Percentiles rank a stretch among this genome's conserved stretches.
phyloP scores from a whole-genome alignment of 2,888 invertebrate genomes.

The Oligia latruncula region DNA sequence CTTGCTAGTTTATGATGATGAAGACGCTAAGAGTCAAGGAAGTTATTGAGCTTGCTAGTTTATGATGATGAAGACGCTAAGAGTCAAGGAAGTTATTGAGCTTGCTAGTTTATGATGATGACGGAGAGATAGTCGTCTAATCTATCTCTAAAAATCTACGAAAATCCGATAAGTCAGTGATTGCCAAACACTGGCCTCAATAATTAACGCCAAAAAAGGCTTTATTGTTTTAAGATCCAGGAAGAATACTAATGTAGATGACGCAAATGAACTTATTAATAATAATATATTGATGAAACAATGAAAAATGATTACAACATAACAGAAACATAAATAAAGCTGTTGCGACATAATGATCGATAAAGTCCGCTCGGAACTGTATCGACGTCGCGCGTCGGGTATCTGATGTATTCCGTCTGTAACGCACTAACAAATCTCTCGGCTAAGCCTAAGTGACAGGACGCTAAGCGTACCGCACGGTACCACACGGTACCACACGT shows the following conservation, averaged over 20 bases:
- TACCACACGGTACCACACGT: conserved; percentile 2
- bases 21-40: neutral
- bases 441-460: conserved; percentile 59
- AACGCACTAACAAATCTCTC: conserved; percentile 47
- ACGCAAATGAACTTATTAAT: neutral
- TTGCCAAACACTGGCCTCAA: conserved; percentile 15
- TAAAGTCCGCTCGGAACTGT: conserved; percentile 24
- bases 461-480: conserved; percentile 14
- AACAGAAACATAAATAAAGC: conserved; percentile 39
- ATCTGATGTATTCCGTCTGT: conserved; percentile 46
- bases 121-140: conserved; percentile 25
- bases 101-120: neutral
- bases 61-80: neutral
- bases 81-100: neutral
- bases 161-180: conserved; percentile 14
- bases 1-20: neutral
- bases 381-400: conserved; percentile 31
- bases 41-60: neutral
- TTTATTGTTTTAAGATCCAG: conserved; percentile 4
- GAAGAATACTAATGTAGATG: conserved; percentile 12
- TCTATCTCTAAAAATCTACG: conserved; percentile 24
- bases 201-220: neutral
- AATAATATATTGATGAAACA: neutral
- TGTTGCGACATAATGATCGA: conserved; percentile 47
- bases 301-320: conserved; percentile 9